Percentiles rank a stretch among this genome's conserved stretches.
These are phyloP conservation scores for Crotalus viridis DNA, from an alignment of 2,113 vertebrate species.

Conservation along the genomic window DNA sequence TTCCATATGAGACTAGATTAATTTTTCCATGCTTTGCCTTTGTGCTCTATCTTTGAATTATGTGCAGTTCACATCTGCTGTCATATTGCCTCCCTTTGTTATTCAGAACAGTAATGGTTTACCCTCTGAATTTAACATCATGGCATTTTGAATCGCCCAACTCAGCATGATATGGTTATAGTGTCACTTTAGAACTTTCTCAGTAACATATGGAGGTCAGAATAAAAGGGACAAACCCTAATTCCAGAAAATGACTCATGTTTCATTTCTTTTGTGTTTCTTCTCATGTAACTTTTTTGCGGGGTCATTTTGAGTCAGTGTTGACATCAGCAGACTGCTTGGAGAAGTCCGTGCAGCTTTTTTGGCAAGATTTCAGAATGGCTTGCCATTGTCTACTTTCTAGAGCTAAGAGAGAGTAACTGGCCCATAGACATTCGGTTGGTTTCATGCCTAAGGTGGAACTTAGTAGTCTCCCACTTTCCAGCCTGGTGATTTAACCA, in stretches of 20 bases:
- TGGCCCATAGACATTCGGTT: neutral
- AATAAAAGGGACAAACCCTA: neutral
- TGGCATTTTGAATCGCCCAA: neutral
- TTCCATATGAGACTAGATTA: neutral
- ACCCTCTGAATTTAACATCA: neutral
- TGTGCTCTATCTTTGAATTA: neutral
- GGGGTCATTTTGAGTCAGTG: neutral
- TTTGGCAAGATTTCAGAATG: neutral
- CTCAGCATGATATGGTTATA: neutral
- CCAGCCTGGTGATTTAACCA: neutral
- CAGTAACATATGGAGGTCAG: neutral
- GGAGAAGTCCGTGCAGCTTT: neutral
- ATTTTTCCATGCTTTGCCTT: neutral
- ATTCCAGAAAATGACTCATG: neutral
- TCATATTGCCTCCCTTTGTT: neutral
- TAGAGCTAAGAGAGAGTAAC: neutral
- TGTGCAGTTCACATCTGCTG: neutral
- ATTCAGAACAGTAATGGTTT: neutral
- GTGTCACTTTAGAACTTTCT: neutral
- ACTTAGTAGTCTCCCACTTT: neutral
- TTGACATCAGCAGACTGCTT: neutral
- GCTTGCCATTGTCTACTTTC: neutral
- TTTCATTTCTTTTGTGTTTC: neutral
- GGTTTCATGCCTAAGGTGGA: neutral
- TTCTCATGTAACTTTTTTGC: neutral